A percentile compares a stretch with the other conserved stretches of the same genome.
Conservation (phyloP, 2,888 invertebrate species). For the Cataglyphis albicans region DNA sequence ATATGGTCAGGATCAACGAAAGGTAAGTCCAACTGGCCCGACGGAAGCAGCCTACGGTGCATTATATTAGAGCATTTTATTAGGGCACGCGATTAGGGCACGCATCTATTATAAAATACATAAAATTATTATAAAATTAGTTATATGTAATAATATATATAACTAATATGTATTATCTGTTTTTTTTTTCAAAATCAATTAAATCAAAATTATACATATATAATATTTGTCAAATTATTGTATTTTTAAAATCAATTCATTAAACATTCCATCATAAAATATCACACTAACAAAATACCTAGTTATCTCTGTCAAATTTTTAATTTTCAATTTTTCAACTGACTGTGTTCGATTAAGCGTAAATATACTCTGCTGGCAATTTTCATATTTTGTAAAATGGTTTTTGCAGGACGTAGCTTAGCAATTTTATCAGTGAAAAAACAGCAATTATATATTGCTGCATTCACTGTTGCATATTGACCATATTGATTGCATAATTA, state of each 20-base stretch:
- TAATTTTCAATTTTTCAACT: slow-evolving; percentile 33
- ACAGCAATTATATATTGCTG: slow-evolving; percentile 1
- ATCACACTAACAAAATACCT: background rate
- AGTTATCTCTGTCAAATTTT: slow-evolving; percentile 19
- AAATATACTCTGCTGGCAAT: slow-evolving; percentile 6
- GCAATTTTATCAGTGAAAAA: slow-evolving; percentile 28
- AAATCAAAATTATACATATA: no score
- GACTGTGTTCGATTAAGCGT: slow-evolving; percentile 7
- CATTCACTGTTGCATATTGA: background rate
- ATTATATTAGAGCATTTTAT: no score
- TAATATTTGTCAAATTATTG: no score
- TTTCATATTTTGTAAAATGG: slow-evolving; percentile 25
- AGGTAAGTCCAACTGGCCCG: no score
- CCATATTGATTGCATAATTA: background rate
- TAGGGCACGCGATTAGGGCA: no score
- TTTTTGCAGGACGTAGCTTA: slow-evolving; percentile 8
- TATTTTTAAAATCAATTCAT: background rate
- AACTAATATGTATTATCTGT: no score
- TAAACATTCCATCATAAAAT: background rate
- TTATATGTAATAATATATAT: no score
- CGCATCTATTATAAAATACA: no score
- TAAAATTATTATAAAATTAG: no score
- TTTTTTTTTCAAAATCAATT: no score
- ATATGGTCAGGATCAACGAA: no score
- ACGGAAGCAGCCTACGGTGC: no score